phyloP scores from a whole-genome alignment of 2,888 invertebrate species.

The Hetaerina titia region DNA sequence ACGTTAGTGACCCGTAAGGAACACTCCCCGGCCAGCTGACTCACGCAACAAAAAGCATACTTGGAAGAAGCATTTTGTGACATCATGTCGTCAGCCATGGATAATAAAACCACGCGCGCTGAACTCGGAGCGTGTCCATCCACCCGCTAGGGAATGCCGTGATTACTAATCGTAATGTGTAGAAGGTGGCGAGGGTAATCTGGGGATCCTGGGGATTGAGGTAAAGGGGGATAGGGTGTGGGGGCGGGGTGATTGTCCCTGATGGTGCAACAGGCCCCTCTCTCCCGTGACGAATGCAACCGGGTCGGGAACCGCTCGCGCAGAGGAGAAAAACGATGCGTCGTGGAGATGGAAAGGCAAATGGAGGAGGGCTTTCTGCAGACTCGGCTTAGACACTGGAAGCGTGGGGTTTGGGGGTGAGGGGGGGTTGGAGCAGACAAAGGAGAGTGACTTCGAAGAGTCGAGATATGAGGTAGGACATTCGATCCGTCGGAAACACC shows the following conservation, averaged over 20 bases:
- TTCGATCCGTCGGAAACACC: no score
- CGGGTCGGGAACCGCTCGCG: neutral
- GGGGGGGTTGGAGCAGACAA: no score
- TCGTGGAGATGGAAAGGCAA: neutral
- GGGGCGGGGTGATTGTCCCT: neutral
- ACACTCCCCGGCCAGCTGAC: neutral
- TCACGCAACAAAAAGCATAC: neutral
- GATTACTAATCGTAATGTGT: neutral
- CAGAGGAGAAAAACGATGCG: neutral
- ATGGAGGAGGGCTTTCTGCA: neutral
- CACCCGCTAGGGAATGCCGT: no score
- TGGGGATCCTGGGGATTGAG: neutral
- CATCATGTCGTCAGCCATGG: neutral
- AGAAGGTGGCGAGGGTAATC: neutral
- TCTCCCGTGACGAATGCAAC: neutral
- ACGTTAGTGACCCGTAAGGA: no score
- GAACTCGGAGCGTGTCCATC: no score
- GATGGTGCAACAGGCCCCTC: neutral
- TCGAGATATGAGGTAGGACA: no score
- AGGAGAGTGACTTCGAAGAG: no score
- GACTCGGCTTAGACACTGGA: neutral
- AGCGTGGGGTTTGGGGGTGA: no score
- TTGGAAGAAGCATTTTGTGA: neutral
- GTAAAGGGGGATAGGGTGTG: neutral
- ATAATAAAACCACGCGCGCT: neutral